Conservation (phyloP, 2,797 vertebrate genomes). For the Pseudomugil gertrudae region DNA sequence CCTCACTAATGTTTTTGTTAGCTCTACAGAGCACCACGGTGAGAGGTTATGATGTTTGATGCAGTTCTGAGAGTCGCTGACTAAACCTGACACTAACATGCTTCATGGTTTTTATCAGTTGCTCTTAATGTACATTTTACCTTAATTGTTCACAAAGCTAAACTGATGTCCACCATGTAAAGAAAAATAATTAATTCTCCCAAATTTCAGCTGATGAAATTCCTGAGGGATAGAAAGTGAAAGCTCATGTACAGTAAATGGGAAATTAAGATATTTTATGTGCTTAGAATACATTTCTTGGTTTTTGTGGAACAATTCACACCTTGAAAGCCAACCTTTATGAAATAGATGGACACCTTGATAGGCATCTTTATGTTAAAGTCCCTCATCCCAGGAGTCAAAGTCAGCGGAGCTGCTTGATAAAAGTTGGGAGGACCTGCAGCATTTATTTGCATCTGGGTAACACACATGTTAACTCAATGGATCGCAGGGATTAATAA, state of each 20-base stretch:
- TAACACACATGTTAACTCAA: background rate
- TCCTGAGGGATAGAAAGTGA: no score
- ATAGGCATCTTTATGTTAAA: no score
- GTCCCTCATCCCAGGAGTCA: background rate
- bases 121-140: constrained; percentile 20
- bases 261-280: no score
- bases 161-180: background rate
- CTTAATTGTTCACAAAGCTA: constrained; percentile 3
- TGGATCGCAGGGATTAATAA: background rate
- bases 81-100: constrained; percentile 16
- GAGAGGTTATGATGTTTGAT: constrained; percentile 27
- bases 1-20: constrained; percentile 37
- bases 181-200: no score
- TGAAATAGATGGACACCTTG: no score
- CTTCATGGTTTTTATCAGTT: constrained; percentile 9
- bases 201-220: no score
- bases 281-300: no score
- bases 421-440: background rate
- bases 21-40: constrained; percentile 27
- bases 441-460: background rate
- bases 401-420: background rate
- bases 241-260: no score
- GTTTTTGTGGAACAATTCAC: no score
- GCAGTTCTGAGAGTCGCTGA: constrained; percentile 36
- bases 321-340: background rate